Percentiles rank a stretch among this genome's conserved stretches.
Conservation (phyloP, 2,113 vertebrate species). For the Jaculus jaculus region DNA sequence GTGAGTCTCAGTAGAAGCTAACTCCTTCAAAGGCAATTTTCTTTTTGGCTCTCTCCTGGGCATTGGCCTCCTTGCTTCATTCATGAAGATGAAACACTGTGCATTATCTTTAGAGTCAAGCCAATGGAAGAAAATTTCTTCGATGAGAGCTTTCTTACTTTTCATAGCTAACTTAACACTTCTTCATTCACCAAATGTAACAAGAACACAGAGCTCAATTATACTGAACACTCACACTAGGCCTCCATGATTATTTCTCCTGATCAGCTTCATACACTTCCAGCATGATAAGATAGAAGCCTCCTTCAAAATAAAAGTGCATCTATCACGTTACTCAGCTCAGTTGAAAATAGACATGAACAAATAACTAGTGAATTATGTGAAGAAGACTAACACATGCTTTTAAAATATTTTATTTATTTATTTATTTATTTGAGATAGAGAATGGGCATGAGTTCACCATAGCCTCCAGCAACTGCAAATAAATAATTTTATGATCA, state of each 20-base stretch:
- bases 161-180: neutral
- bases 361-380: neutral
- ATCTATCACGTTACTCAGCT: neutral
- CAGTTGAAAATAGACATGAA: neutral
- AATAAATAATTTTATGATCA: neutral
- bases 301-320: neutral
- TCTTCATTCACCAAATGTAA: conserved; percentile 25
- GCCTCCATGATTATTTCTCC: neutral
- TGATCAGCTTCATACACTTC: neutral
- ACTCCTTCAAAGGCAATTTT: neutral
- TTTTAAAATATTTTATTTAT: no score
- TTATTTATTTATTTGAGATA: no score
- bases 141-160: neutral
- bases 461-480: no score
- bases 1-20: neutral
- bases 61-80: neutral
- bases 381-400: neutral
- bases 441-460: no score
- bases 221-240: neutral
- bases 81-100: neutral
- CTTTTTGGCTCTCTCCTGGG: neutral
- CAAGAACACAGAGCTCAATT: neutral
- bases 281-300: neutral
- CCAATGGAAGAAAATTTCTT: neutral
- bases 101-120: neutral